phyloP scores from a whole-genome alignment of 1,140 invertebrate genomes.

The Brachionus rotundiformis region DNA sequence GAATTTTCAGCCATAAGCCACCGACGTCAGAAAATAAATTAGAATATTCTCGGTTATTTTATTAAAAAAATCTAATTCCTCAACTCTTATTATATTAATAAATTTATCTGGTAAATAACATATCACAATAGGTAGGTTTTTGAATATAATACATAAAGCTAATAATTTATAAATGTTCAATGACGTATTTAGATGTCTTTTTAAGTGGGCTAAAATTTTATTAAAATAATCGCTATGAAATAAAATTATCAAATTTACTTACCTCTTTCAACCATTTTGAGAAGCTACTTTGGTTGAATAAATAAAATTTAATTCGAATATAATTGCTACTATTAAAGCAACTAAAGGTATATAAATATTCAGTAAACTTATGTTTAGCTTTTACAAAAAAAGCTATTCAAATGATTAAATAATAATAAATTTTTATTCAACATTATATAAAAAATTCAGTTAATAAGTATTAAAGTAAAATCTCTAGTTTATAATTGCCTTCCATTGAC shows the following conservation, averaged over 20 bases:
- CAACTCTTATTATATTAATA: too few species aligned
- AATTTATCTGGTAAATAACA: too few species aligned
- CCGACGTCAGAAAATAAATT: too few species aligned
- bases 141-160: too few species aligned
- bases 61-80: too few species aligned
- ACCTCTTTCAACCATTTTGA: slow-evolving; percentile 7
- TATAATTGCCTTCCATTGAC: not conserved
- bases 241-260: not conserved
- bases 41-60: too few species aligned
- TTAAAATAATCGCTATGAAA: not conserved
- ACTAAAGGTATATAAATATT: not conserved
- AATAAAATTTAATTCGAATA: not conserved
- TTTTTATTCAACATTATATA: not conserved
- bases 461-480: not conserved
- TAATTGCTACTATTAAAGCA: not conserved
- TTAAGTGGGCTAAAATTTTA: not conserved
- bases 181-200: not conserved
- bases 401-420: not conserved
- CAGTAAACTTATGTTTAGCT: not conserved
- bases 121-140: too few species aligned
- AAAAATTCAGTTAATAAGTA: not conserved
- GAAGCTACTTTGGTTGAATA: not conserved
- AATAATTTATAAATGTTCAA: not conserved
- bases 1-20: too few species aligned
- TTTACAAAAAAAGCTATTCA: not conserved